A percentile compares a stretch with the other conserved stretches of the same genome.
Evolutionary conservation across 2,113 vertebrate genomes (phyloP).

Genomic region (Siniperca chuatsi): DNA sequence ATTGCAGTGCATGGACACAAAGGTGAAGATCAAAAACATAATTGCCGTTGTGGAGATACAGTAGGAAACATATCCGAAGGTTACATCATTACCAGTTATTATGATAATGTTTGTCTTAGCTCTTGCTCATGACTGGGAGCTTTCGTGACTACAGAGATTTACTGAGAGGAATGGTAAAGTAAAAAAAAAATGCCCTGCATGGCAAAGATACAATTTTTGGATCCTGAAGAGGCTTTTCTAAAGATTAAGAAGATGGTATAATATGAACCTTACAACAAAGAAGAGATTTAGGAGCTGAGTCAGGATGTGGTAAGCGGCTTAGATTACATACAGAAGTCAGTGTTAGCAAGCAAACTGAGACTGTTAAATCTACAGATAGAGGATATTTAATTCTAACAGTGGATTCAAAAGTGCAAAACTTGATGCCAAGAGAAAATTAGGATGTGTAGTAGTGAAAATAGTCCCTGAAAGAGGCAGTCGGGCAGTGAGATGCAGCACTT

Average conservation of each 20-base stretch:
- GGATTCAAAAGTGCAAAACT: slow-evolving; percentile 25
- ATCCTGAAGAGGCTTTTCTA: slow-evolving; percentile 31
- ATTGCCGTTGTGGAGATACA: not conserved
- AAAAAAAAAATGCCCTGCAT: not conserved
- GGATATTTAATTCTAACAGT: slow-evolving; percentile 21
- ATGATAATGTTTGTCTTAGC: not conserved
- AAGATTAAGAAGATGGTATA: slow-evolving; percentile 56
- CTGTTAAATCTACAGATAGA: slow-evolving; percentile 37
- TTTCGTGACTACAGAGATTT: not conserved
- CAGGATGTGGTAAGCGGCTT: slow-evolving; percentile 67
- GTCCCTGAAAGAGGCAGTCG: not conserved
- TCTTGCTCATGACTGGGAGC: not conserved
- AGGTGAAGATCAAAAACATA: slow-evolving; percentile 18
- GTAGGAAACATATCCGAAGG: not conserved
- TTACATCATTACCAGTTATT: not conserved
- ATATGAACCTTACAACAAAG: slow-evolving; percentile 56
- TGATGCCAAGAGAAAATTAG: slow-evolving; percentile 18
- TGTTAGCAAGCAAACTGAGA: slow-evolving; percentile 28
- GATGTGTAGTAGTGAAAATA: slow-evolving; percentile 19
- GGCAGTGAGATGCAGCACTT: not conserved
- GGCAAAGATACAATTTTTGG: slow-evolving; percentile 34
- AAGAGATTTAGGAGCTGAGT: slow-evolving; percentile 60
- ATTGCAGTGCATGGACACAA: not conserved
- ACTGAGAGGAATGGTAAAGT: slow-evolving; percentile 8
- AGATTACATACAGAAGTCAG: slow-evolving; percentile 35